A percentile compares a stretch with the other conserved stretches of the same genome.
Conservation (phyloP, 2,113 vertebrate genomes). For the Amblyornis subalaris region DNA sequence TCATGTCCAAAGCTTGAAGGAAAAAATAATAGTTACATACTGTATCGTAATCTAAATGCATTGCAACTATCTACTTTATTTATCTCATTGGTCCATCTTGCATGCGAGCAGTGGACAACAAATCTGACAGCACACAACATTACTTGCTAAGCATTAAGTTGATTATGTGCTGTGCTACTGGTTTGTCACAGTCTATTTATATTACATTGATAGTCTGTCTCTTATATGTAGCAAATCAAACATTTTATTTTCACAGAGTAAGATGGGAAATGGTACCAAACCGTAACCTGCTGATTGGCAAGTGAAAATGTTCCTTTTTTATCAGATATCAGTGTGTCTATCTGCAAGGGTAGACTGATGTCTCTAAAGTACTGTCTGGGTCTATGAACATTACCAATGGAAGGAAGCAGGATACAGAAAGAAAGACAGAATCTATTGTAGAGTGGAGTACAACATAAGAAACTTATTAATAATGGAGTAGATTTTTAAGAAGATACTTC, state of each 20-base stretch:
- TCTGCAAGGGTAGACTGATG: neutral
- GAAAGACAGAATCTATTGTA: neutral
- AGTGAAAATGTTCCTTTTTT: neutral
- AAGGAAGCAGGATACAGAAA: neutral
- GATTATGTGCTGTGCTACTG: neutral
- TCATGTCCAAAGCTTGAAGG: neutral
- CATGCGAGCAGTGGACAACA: neutral
- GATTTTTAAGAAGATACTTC: neutral
- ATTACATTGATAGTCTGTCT: neutral
- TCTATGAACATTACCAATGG: neutral
- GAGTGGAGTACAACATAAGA: neutral
- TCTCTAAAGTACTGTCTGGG: neutral
- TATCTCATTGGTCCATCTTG: neutral
- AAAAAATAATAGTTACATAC: neutral
- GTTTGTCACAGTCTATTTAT: neutral
- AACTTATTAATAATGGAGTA: neutral
- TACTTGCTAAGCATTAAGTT: neutral
- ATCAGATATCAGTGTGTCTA: fast-evolving
- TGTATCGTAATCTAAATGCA: neutral
- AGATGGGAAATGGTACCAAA: neutral
- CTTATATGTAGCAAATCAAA: neutral
- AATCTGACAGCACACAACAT: neutral
- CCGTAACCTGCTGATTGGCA: neutral
- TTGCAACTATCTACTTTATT: neutral
- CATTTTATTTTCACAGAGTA: neutral